phyloP scores from a whole-genome alignment of 2,113 vertebrate species.

The Ascaphus truei region DNA sequence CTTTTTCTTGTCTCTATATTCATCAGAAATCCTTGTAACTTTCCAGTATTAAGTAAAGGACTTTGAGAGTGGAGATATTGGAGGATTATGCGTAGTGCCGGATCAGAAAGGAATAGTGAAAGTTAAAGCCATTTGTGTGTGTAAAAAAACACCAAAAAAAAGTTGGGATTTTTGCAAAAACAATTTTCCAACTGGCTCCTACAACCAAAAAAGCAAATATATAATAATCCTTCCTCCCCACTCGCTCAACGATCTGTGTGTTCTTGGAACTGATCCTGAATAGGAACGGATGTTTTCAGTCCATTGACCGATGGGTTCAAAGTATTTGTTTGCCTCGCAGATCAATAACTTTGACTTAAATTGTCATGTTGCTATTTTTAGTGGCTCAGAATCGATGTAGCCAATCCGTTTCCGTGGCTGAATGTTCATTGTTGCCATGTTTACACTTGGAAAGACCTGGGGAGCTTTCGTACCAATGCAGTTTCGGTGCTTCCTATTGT shows the following conservation, averaged over 20 bases:
- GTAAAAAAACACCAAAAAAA: too few relatives aligned
- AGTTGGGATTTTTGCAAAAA: background rate
- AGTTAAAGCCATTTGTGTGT: constrained; percentile 17
- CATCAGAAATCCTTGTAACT: too few relatives aligned
- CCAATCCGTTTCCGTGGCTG: background rate
- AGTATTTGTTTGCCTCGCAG: background rate
- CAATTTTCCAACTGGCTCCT: background rate
- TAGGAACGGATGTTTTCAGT: background rate
- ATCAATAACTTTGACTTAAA: background rate
- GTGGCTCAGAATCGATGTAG: background rate
- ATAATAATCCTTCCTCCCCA: background rate
- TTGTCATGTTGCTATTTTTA: constrained; percentile 4
- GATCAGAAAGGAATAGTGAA: constrained; percentile 8
- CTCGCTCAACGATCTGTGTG: background rate
- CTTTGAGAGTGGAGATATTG: constrained; percentile 5
- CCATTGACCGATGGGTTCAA: background rate
- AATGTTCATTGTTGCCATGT: background rate
- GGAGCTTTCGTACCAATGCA: background rate
- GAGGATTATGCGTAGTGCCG: constrained; percentile 6
- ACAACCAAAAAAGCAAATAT: background rate
- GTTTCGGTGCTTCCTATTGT: background rate
- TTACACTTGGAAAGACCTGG: background rate
- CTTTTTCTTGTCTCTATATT: too few relatives aligned
- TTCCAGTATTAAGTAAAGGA: too few relatives aligned
- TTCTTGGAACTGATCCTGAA: background rate